Evolutionary conservation across 2,888 invertebrate genomes (phyloP), one percentile per base, ranked within the genome.

Genomic region (Ormyrus thymus): DNA sequence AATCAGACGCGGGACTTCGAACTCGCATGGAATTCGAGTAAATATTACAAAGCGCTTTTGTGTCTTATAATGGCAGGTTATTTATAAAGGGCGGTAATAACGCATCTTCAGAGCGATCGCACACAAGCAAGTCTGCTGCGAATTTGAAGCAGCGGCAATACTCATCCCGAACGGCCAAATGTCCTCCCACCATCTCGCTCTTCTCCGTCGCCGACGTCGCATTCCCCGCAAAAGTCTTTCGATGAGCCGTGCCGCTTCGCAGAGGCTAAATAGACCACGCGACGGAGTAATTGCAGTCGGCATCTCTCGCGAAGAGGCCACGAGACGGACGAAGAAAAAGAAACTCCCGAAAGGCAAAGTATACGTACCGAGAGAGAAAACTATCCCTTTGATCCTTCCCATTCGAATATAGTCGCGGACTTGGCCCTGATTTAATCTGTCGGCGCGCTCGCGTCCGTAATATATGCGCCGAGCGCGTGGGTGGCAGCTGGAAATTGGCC

Each of bases 371-470:
- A 61, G 58, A 43, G 48, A 62, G 50, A 29, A 81, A 84, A 66
- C 43, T 55, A 82, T 83, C 85, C 88, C 89, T 89, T 88, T 89
- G 89, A 89, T 88, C 88, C 87, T 87, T 86, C 86, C 64, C 64
- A 71, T 78, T 81, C 61, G 75, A 48, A 62, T 48, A 29, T 29
- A 29, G 29, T 51, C 61, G 51, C 68, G 85, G 84, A 82, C 83
- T 82, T 53, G 43, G 71, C 85, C 83, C 87, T 88, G 88, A 88
- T 88, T 88, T 87, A 88, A 86, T 51, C 9, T 46, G 68, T 6
- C 11, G 15, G 66, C 45, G 46, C 46, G 11, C n/a, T 10, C 53
- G n/a, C 7, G 15, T 61, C 6, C 53, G 15, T 77, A 71, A 73
- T 68, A 48, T 15, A 64, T 75, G 69, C 56, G 11, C 29, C 1